These are phyloP conservation scores for Drosophila quadrilineata DNA, from an alignment of 1,140 invertebrate genomes.

Conservation along the genomic window DNA sequence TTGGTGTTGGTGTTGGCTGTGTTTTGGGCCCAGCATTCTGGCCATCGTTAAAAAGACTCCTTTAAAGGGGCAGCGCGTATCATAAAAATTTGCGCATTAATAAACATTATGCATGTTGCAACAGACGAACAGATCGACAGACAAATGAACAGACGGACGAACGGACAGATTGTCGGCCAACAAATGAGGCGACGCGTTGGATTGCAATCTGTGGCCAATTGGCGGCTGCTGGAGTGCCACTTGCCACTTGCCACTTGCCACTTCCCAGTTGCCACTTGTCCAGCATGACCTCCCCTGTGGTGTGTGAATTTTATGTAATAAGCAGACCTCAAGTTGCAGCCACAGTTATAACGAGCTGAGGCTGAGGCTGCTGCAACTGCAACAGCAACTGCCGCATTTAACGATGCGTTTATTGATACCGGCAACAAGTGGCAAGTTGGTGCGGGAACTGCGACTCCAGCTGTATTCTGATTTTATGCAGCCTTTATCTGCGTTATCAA, in stretches of 20 bases:
- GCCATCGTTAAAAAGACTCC: constrained; percentile 61
- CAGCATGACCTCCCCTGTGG: constrained; percentile 51
- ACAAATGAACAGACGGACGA: not conserved
- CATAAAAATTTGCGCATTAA: constrained; percentile 74
- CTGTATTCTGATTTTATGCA: constrained; percentile 51
- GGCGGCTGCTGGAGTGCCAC: no score
- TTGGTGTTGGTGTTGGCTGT: constrained; percentile 30
- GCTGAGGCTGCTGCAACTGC: constrained; percentile 3
- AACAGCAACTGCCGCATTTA: constrained; percentile 38
- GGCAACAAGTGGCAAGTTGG: not conserved
- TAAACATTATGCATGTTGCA: constrained; percentile 70
- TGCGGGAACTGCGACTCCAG: constrained; percentile 4
- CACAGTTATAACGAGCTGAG: constrained; percentile 56
- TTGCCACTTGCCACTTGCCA: not conserved
- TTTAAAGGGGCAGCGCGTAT: constrained; percentile 59
- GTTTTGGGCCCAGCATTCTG: constrained; percentile 16
- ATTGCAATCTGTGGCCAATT: constrained; percentile 46
- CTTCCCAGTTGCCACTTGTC: not conserved
- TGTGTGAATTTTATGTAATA: constrained; percentile 61
- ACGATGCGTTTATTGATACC: constrained; percentile 72
- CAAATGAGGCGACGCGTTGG: constrained; percentile 45
- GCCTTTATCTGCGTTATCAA: constrained; percentile 74
- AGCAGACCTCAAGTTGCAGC: constrained; percentile 22
- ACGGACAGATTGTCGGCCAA: constrained; percentile 9
- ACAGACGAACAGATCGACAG: constrained; percentile 26